Percentiles rank a stretch among this genome's conserved stretches.
Evolutionary conservation across 1,140 invertebrate species (phyloP).

Genomic region (Aphaenogaster floridana): DNA sequence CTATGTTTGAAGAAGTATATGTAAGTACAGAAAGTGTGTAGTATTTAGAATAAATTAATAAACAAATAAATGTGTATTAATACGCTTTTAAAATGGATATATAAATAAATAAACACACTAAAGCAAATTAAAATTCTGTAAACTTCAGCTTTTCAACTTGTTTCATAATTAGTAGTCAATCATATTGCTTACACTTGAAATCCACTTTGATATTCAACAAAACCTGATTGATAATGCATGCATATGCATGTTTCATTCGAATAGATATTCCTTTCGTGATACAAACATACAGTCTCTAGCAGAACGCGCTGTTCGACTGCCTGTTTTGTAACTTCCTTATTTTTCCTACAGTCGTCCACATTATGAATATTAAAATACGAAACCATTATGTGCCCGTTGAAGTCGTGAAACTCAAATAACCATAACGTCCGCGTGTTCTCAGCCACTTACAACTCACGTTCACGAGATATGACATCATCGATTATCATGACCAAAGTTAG

Average conservation of each 20-base stretch:
- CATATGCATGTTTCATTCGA: background rate
- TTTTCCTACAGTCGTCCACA: background rate
- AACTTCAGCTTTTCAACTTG: background rate
- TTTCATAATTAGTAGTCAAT: background rate
- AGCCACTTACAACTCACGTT: constrained; percentile 6
- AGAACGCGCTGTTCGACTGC: background rate
- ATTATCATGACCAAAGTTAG: constrained; percentile 63
- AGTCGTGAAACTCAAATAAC: constrained; percentile 14
- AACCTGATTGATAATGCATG: constrained; percentile 19
- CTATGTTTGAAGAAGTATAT: constrained; percentile 7
- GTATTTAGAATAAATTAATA: constrained; percentile 7
- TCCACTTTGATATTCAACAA: constrained; percentile 1
- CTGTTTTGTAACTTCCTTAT: constrained; percentile 28
- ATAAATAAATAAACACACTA: background rate
- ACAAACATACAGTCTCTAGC: background rate
- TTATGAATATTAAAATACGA: constrained; percentile 43
- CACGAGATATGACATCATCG: constrained; percentile 69
- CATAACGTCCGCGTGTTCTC: constrained; percentile 16
- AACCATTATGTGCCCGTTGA: background rate
- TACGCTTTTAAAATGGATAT: background rate
- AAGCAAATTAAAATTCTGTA: background rate
- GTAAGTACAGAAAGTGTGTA: background rate
- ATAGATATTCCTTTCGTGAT: background rate
- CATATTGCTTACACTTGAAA: background rate
- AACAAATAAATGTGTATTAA: background rate